Conservation (phyloP, 2,113 vertebrate genomes). For the Hucho hucho region DNA sequence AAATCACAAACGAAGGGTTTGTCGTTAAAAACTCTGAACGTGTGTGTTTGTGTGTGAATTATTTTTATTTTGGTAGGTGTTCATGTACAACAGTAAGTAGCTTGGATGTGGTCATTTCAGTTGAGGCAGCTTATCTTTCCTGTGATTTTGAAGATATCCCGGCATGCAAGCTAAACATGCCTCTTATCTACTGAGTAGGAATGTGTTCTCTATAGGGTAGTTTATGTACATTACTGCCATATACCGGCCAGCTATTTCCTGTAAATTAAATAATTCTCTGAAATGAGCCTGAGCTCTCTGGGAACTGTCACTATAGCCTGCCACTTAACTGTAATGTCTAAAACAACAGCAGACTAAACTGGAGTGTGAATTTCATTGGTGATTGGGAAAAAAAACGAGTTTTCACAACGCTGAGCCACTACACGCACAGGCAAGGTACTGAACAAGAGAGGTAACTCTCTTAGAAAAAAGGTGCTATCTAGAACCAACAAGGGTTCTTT, state of each 20-base stretch:
- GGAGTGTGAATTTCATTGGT: not conserved
- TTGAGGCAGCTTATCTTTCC: not conserved
- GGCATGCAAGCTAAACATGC: not conserved
- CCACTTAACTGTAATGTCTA: not conserved
- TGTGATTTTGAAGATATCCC: not conserved
- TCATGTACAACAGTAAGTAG: too few relatives aligned
- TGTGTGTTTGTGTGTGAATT: not conserved
- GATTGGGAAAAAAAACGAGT: not conserved
- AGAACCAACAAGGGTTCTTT: too few relatives aligned
- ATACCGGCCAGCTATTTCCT: not conserved
- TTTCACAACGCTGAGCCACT: not conserved
- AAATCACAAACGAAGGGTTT: too few relatives aligned
- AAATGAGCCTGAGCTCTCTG: not conserved
- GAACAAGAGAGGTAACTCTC: too few relatives aligned
- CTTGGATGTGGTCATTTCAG: too few relatives aligned
- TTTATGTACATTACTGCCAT: not conserved
- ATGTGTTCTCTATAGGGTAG: not conserved
- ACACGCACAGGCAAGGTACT: not conserved
- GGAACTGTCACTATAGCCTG: not conserved
- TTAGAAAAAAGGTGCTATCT: too few relatives aligned
- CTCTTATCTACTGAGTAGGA: not conserved
- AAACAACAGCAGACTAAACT: not conserved
- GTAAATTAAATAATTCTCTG: not conserved
- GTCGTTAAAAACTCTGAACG: not conserved
- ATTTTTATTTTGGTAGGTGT: not conserved